Evolutionary conservation across 2,888 invertebrate genomes (phyloP).

Genomic region (Pseudeuparius sepicola): DNA sequence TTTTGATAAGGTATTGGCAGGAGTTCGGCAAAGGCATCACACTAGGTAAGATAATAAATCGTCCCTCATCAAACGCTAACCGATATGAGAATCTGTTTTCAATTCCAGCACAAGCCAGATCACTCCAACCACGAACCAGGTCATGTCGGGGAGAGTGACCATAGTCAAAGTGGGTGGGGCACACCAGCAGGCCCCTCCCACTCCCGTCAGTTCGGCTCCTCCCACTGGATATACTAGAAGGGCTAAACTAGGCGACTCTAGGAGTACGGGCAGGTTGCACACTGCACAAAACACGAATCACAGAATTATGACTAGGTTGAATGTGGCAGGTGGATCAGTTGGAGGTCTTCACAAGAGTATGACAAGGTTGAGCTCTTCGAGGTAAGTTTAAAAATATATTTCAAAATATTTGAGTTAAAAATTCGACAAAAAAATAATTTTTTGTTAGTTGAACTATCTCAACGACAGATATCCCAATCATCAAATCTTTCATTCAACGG

Average conservation of each 20-base stretch:
- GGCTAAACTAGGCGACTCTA: constrained; percentile 62
- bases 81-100: too few species aligned
- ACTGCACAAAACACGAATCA: constrained; percentile 61
- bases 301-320: constrained; percentile 68
- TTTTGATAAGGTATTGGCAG: constrained; percentile 68
- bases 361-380: constrained; percentile 69
- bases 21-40: constrained; percentile 56
- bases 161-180: constrained; percentile 64
- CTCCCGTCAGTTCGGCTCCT: constrained; percentile 26
- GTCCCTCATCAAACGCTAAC: too few species aligned
- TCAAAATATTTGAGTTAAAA: constrained; percentile 1
- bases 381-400: constrained; percentile 30
- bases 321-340: constrained; percentile 64
- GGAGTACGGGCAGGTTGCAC: constrained; percentile 64
- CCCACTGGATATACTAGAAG: constrained; percentile 48
- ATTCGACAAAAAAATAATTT: too few species aligned
- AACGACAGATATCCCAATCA: too few species aligned
- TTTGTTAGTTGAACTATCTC: too few species aligned
- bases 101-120: too few species aligned
- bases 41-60: constrained; percentile 31
- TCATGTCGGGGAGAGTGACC: constrained; percentile 66
- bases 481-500: too few species aligned
- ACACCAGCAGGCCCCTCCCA: constrained; percentile 23
- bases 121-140: too few species aligned
- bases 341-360: constrained; percentile 74